Evolutionary conservation across 2,113 vertebrate genomes (phyloP), one percentile per base, ranked within the genome.

Genomic region (Notothenia coriiceps): DNA sequence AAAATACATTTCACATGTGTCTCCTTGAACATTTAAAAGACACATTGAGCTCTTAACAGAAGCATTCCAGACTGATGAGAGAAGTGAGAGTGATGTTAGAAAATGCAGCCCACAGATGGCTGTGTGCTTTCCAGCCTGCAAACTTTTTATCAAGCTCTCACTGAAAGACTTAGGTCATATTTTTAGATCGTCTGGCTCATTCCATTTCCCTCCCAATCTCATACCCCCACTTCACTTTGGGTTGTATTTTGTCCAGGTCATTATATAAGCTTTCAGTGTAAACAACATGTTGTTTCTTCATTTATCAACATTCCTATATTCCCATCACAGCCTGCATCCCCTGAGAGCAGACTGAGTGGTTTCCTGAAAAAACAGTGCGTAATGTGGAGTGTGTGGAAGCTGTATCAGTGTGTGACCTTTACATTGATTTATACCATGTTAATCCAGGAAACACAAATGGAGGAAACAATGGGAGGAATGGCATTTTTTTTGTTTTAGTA

Each of bases 21-120:
- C 80, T 17, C 68, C 44, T 65, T 55, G 33, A 35, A 66, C 10
- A 40, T 43, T 12, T 73, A 70, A 52, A 44, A 75, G 0, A 78
- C 44, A 22, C 67, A 79, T 51, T 54, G 73, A 56, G 25, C 70
- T 74, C 40, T 56, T 62, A 59, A 59, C 77, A 86, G 80, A 70
- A 25, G 55, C 87, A 93, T 92, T 85, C 90, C 93, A 86, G 85
- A 83, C 76, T 52, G 69, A 83, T 91, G 88, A 94, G 84, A 59
- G 69, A 85, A 74, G 90, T 77, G 88, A 68, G 82, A 79, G 47
- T 63, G 79, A 74, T 40, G 68, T 33, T 59, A 49, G 68, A 66
- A 29, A 71, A 71, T 67, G 57, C 77, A 80, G 68, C 79, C 66
- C 70, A 44, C 85, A 88, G 83, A 89, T 84, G 83, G 71, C 73